These are phyloP conservation scores for Zingel zingel DNA, from an alignment of 2,113 vertebrate species.

Conservation along the genomic window DNA sequence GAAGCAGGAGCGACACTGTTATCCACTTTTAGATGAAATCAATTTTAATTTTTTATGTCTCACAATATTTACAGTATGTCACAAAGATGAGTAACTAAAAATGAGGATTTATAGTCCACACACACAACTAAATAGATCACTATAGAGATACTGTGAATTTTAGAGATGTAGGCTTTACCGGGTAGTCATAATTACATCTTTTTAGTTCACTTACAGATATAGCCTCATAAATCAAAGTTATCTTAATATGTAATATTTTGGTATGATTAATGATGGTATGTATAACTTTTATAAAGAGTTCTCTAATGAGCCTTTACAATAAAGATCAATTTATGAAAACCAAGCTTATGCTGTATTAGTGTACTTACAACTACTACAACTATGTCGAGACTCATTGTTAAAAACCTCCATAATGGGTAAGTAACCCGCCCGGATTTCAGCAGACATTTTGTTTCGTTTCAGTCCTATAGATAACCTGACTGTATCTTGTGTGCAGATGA, in stretches of 20 bases:
- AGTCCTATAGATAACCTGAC: background rate
- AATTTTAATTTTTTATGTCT: background rate
- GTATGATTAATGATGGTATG: conserved; percentile 9
- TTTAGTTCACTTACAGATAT: conserved; percentile 10
- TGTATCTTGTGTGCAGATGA: conserved; percentile 86
- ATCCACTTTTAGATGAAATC: conserved; percentile 55
- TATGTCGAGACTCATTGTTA: conserved; percentile 96
- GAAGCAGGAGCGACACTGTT: conserved; percentile 39
- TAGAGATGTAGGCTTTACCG: background rate
- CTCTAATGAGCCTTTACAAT: conserved; percentile 23
- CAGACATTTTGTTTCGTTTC: background rate
- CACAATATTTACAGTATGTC: background rate
- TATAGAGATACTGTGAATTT: background rate
- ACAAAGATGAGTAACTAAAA: background rate
- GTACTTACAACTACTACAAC: background rate
- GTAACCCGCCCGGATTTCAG: conserved; percentile 26
- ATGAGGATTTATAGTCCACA: background rate
- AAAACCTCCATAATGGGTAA: conserved; percentile 96
- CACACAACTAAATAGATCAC: background rate
- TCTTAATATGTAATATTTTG: background rate
- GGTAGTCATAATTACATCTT: background rate
- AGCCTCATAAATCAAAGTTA: background rate
- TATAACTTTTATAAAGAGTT: conserved; percentile 13
- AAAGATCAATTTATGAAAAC: conserved; percentile 19
- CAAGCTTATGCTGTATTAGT: background rate